Evolutionary conservation across 2,113 vertebrate species (phyloP).

Genomic region (Steatornis caripensis): DNA sequence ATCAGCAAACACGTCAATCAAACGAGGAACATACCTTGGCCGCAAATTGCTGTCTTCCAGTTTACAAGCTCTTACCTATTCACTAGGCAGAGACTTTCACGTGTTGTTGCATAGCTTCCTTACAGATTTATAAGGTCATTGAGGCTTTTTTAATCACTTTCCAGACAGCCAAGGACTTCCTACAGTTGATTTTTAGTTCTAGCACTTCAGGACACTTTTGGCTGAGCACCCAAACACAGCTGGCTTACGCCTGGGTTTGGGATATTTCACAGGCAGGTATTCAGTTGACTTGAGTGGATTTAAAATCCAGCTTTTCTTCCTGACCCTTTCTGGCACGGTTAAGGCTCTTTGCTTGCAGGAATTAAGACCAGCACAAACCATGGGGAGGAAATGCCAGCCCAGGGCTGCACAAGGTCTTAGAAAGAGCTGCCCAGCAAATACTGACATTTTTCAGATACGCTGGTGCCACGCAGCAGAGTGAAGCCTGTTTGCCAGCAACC

Average conservation of each 20-base stretch:
- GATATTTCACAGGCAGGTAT: neutral
- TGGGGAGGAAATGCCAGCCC: neutral
- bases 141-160: neutral
- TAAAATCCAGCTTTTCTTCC: slow-evolving; percentile 2
- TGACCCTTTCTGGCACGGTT: neutral
- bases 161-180: slow-evolving; percentile 4
- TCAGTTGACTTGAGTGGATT: neutral
- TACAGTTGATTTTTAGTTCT: neutral
- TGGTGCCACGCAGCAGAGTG: neutral
- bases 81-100: neutral
- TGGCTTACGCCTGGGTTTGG: neutral
- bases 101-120: neutral
- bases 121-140: neutral
- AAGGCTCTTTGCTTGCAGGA: neutral
- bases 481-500: neutral
- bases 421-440: neutral
- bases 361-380: neutral
- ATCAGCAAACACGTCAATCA: slow-evolving; percentile 44
- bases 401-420: neutral
- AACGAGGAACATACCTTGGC: slow-evolving; percentile 33
- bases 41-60: neutral
- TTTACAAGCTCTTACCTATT: neutral
- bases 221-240: neutral
- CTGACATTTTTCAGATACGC: neutral
- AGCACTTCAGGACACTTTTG: neutral